phyloP scores from a whole-genome alignment of 2,888 invertebrate species.

The Rutpela maculata region DNA sequence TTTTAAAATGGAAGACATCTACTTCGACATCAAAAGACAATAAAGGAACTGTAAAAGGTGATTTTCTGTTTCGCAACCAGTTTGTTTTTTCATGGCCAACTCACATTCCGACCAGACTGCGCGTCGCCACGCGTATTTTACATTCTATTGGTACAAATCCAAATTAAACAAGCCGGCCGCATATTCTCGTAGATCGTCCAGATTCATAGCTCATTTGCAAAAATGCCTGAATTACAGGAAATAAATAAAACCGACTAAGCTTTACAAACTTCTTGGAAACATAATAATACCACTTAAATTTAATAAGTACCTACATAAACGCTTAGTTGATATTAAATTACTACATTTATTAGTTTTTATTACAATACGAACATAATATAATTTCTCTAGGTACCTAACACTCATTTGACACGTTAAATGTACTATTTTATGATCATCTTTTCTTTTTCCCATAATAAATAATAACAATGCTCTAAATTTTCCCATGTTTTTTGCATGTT shows the following conservation, averaged over 20 bases:
- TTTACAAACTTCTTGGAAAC: neutral
- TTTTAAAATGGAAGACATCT: constrained; percentile 35
- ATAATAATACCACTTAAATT: neutral
- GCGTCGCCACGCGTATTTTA: constrained; percentile 51
- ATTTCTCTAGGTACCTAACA: too few species aligned
- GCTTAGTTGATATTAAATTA: neutral
- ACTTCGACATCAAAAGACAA: constrained; percentile 36
- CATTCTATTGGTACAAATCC: constrained; percentile 38
- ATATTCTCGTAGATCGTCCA: constrained; percentile 10
- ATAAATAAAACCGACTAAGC: neutral
- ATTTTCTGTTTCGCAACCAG: constrained; percentile 50
- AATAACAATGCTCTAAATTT: too few species aligned
- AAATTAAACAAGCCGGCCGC: constrained; percentile 36
- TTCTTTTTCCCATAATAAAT: too few species aligned
- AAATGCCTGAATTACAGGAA: neutral
- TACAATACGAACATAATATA: too few species aligned
- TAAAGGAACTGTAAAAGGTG: constrained; percentile 47
- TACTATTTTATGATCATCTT: too few species aligned
- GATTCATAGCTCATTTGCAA: constrained; percentile 14
- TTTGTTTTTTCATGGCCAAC: constrained; percentile 50
- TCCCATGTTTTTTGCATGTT: too few species aligned
- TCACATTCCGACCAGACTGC: constrained; percentile 57
- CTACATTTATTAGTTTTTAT: neutral
- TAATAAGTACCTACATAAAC: neutral
- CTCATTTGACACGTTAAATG: too few species aligned